phyloP scores from a whole-genome alignment of 2,113 vertebrate genomes.

The Rissa tridactyla region DNA sequence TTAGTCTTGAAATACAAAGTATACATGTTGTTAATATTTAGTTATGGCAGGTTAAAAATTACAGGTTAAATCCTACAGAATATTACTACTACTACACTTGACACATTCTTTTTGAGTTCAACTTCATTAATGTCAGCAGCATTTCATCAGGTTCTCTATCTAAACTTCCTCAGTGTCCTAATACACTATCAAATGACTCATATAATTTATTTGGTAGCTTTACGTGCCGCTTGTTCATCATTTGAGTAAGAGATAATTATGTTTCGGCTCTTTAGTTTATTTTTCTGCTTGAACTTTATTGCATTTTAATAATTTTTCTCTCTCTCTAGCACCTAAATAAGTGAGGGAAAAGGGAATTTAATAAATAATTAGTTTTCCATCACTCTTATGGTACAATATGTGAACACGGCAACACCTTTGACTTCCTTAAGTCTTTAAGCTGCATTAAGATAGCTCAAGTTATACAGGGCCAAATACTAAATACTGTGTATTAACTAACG shows the following conservation, averaged over 20 bases:
- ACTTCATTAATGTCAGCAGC: neutral
- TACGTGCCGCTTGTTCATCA: neutral
- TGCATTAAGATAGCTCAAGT: neutral
- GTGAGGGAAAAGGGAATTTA: neutral
- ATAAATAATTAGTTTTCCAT: neutral
- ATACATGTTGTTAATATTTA: neutral
- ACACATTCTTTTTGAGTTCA: neutral
- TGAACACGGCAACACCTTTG: neutral
- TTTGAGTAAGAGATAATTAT: slow-evolving; percentile 34
- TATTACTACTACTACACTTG: neutral
- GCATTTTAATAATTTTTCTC: slow-evolving; percentile 21
- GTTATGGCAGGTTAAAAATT: neutral
- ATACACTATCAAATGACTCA: neutral
- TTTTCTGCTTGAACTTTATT: slow-evolving; percentile 35
- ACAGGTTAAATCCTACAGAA: neutral
- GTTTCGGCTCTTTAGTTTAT: slow-evolving; percentile 21
- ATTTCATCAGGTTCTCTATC: neutral
- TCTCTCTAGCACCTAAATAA: neutral
- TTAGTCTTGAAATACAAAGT: neutral
- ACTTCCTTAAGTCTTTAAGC: neutral
- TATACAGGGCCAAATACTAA: neutral
- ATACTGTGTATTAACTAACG: neutral
- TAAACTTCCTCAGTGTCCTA: neutral
- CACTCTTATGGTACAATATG: neutral
- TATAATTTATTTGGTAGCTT: slow-evolving; percentile 13